These are phyloP conservation scores for Drosophila jambulina DNA, from an alignment of 1,140 invertebrate genomes.

Conservation along the genomic window DNA sequence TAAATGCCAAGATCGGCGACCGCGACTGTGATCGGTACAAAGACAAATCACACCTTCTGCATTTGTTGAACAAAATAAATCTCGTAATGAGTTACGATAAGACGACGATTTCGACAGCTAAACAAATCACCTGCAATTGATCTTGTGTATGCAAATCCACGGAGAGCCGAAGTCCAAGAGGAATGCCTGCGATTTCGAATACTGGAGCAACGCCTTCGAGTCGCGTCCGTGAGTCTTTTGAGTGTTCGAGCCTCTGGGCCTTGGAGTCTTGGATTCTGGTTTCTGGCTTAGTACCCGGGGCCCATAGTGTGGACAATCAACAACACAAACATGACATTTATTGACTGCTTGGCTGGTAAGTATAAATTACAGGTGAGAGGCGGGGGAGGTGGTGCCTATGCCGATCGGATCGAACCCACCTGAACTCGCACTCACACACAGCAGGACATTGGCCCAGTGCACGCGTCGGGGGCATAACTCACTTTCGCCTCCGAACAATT, in stretches of 20 bases:
- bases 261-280: neutral
- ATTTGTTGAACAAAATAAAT: constrained; percentile 85
- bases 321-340: constrained; percentile 82
- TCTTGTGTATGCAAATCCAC: constrained; percentile 80
- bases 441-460: constrained; percentile 74
- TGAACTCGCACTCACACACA: constrained; percentile 34
- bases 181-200: constrained; percentile 80
- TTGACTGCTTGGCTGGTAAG: constrained; percentile 79
- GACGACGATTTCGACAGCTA: constrained; percentile 85
- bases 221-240: neutral
- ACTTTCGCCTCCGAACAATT: constrained; percentile 50
- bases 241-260: neutral
- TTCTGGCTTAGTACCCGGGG: neutral
- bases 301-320: constrained; percentile 73
- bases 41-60: constrained; percentile 85
- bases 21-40: constrained; percentile 75
- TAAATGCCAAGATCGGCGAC: constrained; percentile 60
- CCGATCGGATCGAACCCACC: constrained; percentile 5
- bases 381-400: neutral
- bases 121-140: constrained; percentile 85
- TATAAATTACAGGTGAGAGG: constrained; percentile 76
- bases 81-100: constrained; percentile 85
- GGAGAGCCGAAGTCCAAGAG: constrained; percentile 36
- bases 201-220: constrained; percentile 63
- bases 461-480: constrained; percentile 62